Conservation (phyloP, 2,888 invertebrate species). For the Parapristionchus giblindavisi region DNA sequence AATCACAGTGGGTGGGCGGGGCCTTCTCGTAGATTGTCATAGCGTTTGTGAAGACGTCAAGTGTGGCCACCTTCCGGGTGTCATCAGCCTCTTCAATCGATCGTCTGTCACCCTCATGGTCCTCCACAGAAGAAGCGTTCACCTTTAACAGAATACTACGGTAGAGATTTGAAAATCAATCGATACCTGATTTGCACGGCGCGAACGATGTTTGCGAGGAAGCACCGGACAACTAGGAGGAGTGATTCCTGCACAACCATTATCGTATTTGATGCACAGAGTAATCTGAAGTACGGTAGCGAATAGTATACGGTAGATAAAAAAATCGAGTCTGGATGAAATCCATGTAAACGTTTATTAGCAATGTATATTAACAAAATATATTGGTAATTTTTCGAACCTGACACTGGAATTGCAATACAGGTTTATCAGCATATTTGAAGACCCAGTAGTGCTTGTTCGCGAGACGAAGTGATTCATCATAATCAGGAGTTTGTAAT, state of each 20-base stretch:
- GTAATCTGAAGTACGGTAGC: conserved; percentile 51
- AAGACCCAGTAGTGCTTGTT: conserved; percentile 68
- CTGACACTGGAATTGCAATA: conserved; percentile 69
- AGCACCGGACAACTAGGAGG: conserved; percentile 65
- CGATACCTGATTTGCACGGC: too few species aligned
- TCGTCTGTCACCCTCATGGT: conserved; percentile 9
- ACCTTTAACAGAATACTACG: too few species aligned
- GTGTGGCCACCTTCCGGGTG: conserved; percentile 42
- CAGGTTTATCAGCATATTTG: conserved; percentile 69
- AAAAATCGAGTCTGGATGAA: too few species aligned
- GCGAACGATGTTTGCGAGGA: conserved; percentile 49
- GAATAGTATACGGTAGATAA: too few species aligned
- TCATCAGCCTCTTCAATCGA: conserved; percentile 10
- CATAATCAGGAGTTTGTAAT: conserved; percentile 68
- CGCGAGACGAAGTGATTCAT: conserved; percentile 62
- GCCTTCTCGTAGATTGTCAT: conserved; percentile 57
- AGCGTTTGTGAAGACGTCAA: conserved; percentile 66
- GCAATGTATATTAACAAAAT: too few species aligned
- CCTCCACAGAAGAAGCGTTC: too few species aligned
- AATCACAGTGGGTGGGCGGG: conserved; percentile 4
- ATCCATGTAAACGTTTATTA: too few species aligned
- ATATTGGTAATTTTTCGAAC: too few species aligned
- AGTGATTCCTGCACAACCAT: conserved; percentile 67
- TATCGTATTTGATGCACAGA: conserved; percentile 67
- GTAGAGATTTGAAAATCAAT: too few species aligned